These are phyloP conservation scores for Ophiodon elongatus DNA, from an alignment of 2,113 vertebrate genomes.

Conservation along the genomic window DNA sequence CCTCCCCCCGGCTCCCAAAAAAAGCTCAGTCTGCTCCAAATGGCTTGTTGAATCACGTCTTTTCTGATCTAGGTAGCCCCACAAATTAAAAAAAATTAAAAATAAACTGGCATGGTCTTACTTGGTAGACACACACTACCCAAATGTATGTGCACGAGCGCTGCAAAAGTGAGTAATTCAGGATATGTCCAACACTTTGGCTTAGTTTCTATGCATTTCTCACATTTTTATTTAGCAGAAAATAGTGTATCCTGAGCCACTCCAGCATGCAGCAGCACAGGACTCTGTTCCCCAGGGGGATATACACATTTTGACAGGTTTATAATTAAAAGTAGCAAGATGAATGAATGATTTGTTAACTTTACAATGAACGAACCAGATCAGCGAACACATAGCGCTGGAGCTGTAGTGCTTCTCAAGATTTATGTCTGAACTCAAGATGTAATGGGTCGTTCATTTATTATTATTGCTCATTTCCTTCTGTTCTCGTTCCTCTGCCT, in stretches of 20 bases:
- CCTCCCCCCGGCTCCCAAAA: too few species aligned
- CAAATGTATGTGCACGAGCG: background rate
- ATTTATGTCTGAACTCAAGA: conserved; percentile 33
- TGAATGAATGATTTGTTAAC: conserved; percentile 10
- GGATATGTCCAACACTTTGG: background rate
- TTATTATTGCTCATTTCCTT: conserved; percentile 32
- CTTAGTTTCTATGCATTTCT: background rate
- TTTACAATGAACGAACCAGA: background rate
- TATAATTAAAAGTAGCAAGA: conserved; percentile 16
- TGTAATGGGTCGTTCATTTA: conserved; percentile 29
- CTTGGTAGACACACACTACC: background rate
- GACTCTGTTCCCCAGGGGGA: background rate
- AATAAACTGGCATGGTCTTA: background rate
- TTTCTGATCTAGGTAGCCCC: too few species aligned
- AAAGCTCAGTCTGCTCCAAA: too few species aligned
- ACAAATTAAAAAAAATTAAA: too few species aligned
- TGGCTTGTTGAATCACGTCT: too few species aligned
- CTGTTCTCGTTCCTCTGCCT: conserved; percentile 6
- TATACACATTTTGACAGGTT: conserved; percentile 16
- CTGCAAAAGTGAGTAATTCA: background rate
- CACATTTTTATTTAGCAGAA: background rate
- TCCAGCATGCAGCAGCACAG: background rate
- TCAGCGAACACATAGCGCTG: background rate
- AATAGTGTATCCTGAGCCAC: background rate
- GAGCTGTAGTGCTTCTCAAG: background rate